These are phyloP conservation scores for Alfaro cultratus DNA, from an alignment of 2,797 vertebrate genomes.

Conservation along the genomic window DNA sequence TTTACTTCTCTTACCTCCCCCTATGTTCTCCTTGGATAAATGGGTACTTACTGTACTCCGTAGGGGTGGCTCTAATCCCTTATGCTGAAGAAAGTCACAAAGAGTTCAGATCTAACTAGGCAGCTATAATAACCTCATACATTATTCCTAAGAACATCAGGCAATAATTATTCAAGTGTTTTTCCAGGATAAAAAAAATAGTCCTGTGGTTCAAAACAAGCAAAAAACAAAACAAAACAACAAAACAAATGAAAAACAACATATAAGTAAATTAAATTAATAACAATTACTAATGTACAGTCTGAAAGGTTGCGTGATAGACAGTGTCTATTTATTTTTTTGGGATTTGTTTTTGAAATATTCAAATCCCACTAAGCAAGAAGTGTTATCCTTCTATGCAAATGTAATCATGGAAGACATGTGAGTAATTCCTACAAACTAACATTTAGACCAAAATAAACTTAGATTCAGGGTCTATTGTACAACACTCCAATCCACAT, in stretches of 20 bases:
- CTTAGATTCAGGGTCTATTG: background rate
- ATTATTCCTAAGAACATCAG: background rate
- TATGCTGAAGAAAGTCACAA: background rate
- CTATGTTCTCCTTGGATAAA: background rate
- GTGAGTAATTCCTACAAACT: conserved; percentile 3
- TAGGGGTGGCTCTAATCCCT: background rate
- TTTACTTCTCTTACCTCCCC: background rate
- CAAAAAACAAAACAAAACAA: background rate
- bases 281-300: background rate
- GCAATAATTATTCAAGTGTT: background rate
- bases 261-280: background rate
- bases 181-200: background rate
- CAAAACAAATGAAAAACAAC: background rate
- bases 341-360: conserved; percentile 1
- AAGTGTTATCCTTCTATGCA: conserved; percentile 36
- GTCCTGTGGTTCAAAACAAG: background rate
- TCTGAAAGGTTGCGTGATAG: background rate
- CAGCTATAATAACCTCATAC: background rate
- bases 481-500: background rate
- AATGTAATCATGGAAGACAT: conserved; percentile 36
- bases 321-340: background rate
- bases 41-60: background rate
- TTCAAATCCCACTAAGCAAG: conserved; percentile 5
- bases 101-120: background rate
- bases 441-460: conserved; percentile 8